Evolutionary conservation across 2,888 invertebrate species (phyloP).

Genomic region (Muschampia plurimacula): DNA sequence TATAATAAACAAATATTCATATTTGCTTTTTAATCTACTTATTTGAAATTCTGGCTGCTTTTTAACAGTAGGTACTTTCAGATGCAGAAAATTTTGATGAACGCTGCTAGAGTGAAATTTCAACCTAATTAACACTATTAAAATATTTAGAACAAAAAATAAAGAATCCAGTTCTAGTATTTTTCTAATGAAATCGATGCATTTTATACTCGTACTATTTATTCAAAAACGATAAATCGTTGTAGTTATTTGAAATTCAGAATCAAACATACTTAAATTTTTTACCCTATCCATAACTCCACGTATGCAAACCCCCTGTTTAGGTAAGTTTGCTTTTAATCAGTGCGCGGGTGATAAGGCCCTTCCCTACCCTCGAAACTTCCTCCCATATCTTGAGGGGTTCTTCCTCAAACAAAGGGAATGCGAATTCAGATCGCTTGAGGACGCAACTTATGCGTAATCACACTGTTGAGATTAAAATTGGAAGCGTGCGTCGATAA

Average conservation of each 20-base stretch:
- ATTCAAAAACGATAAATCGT: background rate
- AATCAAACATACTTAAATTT: constrained; percentile 26
- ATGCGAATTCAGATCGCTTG: constrained; percentile 47
- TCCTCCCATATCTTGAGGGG: constrained; percentile 66
- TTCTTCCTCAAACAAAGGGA: constrained; percentile 56
- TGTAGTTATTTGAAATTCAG: constrained; percentile 20
- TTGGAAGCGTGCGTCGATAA: constrained; percentile 16
- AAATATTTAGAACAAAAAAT: too few relatives aligned
- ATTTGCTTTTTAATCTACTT: too few relatives aligned
- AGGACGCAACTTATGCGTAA: constrained; percentile 43
- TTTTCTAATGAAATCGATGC: background rate
- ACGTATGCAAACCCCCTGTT: constrained; percentile 61
- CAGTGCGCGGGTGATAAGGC: constrained; percentile 76
- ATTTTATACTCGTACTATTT: background rate
- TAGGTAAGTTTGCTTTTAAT: constrained; percentile 80
- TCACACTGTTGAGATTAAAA: constrained; percentile 23
- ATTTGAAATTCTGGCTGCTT: too few relatives aligned
- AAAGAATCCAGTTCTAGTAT: too few relatives aligned
- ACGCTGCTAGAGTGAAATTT: too few relatives aligned
- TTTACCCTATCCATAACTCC: constrained; percentile 49
- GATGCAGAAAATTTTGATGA: too few relatives aligned
- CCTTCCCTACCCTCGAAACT: constrained; percentile 54
- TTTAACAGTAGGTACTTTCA: too few relatives aligned
- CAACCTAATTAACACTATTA: too few relatives aligned
- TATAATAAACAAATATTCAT: too few relatives aligned